These are phyloP conservation scores for Serinus canaria DNA, from an alignment of 2,113 vertebrate genomes.

Conservation along the genomic window DNA sequence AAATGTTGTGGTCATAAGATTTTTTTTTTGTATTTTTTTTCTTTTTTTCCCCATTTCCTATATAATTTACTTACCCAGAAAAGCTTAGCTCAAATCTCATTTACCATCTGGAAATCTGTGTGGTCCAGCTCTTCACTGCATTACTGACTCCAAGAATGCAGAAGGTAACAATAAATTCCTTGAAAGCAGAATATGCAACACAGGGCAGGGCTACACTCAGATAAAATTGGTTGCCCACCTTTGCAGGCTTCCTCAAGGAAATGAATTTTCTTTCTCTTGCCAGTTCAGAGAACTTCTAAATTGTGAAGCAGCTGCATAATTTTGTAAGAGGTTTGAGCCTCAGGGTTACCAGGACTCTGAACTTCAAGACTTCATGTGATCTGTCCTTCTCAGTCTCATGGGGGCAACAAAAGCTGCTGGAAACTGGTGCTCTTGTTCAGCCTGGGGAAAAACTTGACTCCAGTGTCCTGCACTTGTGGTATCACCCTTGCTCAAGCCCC, in stretches of 20 bases:
- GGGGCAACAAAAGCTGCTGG: background rate
- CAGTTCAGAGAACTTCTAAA: background rate
- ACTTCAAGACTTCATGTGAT: background rate
- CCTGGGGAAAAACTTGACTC: background rate
- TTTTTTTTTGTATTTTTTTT: background rate
- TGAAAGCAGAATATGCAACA: background rate
- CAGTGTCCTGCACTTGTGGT: background rate
- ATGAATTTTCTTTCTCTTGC: background rate
- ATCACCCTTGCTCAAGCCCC: background rate
- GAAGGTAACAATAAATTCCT: background rate
- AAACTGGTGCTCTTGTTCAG: background rate
- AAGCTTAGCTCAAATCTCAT: slow-evolving; percentile 10
- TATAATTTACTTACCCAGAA: slow-evolving; percentile 62
- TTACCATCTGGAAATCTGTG: slow-evolving; percentile 57
- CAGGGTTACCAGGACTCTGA: background rate
- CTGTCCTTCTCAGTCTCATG: background rate
- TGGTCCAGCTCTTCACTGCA: slow-evolving; percentile 17
- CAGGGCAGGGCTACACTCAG: background rate
- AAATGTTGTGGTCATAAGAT: background rate
- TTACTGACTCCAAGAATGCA: background rate
- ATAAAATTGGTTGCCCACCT: background rate
- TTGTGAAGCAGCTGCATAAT: background rate
- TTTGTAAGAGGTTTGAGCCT: background rate
- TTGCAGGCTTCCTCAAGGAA: background rate
- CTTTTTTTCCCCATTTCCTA: background rate